Base-by-base conservation (phyloP, 2,888 invertebrate genomes). In the Deilephila porcellus region DNA sequence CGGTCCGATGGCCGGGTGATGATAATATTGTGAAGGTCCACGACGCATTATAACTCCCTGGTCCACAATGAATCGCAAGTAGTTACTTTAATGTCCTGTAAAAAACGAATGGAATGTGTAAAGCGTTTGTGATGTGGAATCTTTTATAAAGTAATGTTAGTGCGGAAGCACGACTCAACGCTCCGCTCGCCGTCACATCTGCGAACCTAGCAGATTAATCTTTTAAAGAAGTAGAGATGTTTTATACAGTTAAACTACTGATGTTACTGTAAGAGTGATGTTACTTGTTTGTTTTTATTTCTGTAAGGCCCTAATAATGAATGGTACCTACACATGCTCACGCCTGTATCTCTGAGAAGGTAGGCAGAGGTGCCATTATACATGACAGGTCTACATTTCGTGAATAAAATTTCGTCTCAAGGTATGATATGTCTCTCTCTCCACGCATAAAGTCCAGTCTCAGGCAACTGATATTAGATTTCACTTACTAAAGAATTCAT, bases 11-110 rank as follows among this genome's bases (percentile, higher is more conserved):
- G 45, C 45, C 17, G 20, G n/a, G 17, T n/a, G 45, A 52, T 25
- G 64, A 67, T 67, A 67, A 67, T 67, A 45, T 67, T 67, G 64
- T 67, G 45, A 20, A 60, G 17, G 25, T 45, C 20, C 64, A 34
- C 20, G 37, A 45, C 20, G 64, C 45, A 25, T 67, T 45, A 67
- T 67, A 17, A 67, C 14, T 14, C 45, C 64, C 20, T 4, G 14
- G 64, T 67, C 4, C 34, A 64, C 64, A 67, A 45, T 67, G 56
- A 19, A 56, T 45, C 45, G 8, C 20, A 37, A 37, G 20, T 45
- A 67, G 20, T 45, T 67, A 63, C 63, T 63, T 32, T 60, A 60
- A 60, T 60, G 60, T 29, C 4, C 17, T 60, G 17, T 60, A 29
- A 60, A 25, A 60, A 60, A 29, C 25, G 29, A 29, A 29, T 25